A percentile compares a stretch with the other conserved stretches of the same genome.
Evolutionary conservation across 2,888 invertebrate species (phyloP).

Genomic region (Catocala sponsa): DNA sequence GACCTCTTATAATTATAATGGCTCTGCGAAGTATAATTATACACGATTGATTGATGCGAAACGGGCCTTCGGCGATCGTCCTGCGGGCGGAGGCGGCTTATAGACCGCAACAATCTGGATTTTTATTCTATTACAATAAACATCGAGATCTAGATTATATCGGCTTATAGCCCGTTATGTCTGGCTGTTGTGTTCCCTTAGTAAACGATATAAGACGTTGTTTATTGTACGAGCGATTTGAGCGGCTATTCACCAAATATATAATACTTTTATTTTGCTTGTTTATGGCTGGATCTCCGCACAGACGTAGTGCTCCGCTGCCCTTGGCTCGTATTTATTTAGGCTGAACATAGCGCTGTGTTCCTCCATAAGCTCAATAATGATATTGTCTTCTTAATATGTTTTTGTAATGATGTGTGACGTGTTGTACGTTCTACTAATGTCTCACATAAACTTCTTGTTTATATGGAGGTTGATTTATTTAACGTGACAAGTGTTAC

Average conservation of each 20-base stretch:
- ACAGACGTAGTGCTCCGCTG: not conserved
- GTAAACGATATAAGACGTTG: slow-evolving; percentile 1
- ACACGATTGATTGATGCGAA: not conserved
- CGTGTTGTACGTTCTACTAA: too few species aligned
- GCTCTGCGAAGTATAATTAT: not conserved
- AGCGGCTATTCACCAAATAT: not conserved
- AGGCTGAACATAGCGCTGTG: not conserved
- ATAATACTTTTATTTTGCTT: not conserved
- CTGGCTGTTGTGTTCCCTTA: not conserved
- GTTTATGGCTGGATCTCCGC: not conserved
- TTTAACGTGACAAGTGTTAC: too few species aligned
- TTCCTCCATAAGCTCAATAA: too few species aligned
- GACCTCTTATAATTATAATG: slow-evolving; percentile 11
- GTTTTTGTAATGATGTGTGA: too few species aligned
- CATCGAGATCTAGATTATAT: slow-evolving; percentile 1
- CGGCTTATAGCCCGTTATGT: not conserved
- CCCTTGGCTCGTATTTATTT: not conserved
- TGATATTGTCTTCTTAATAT: too few species aligned
- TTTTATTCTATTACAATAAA: slow-evolving; percentile 1
- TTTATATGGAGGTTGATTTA: too few species aligned
- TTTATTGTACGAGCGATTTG: not conserved
- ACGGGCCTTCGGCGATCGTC: too few species aligned
- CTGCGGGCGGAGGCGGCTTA: too few species aligned
- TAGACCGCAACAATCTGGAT: not conserved
- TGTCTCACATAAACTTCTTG: too few species aligned